Conservation (phyloP, 2,797 vertebrate species). For the Sphaeramia orbicularis region DNA sequence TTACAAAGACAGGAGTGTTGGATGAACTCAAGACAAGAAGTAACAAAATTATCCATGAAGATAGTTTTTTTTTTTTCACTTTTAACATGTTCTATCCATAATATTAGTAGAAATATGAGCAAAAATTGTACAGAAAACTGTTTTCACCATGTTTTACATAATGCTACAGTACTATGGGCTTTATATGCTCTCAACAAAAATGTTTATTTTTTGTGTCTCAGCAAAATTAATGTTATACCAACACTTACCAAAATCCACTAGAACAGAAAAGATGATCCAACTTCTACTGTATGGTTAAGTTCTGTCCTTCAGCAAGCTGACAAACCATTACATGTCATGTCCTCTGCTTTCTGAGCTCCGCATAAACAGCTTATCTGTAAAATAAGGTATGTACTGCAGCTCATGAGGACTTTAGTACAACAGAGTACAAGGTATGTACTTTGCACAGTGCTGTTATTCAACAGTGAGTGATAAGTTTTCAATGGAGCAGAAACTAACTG, state of each 20-base stretch:
- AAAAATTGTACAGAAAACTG: too few species aligned
- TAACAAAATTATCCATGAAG: too few species aligned
- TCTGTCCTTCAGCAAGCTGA: background rate
- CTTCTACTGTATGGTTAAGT: background rate
- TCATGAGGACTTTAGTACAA: conserved; percentile 3
- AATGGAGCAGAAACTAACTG: background rate
- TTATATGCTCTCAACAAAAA: too few species aligned
- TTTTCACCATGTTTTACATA: too few species aligned
- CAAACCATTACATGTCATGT: background rate
- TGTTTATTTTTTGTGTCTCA: too few species aligned
- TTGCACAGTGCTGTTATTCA: background rate
- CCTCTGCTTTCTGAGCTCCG: background rate
- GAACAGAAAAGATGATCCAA: background rate
- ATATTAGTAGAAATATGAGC: too few species aligned
- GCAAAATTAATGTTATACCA: background rate
- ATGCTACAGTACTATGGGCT: too few species aligned
- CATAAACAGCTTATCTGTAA: background rate
- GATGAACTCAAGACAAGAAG: too few species aligned
- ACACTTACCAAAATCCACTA: conserved; percentile 47
- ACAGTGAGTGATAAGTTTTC: background rate
- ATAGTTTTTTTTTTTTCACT: too few species aligned
- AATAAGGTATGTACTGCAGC: background rate
- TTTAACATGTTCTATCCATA: too few species aligned
- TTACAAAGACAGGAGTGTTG: too few species aligned
- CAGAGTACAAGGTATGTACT: background rate